Percentiles rank a stretch among this genome's conserved stretches.
These are phyloP conservation scores for Archegozetes longisetosus DNA, from an alignment of 1,140 invertebrate genomes.

Conservation along the genomic window DNA sequence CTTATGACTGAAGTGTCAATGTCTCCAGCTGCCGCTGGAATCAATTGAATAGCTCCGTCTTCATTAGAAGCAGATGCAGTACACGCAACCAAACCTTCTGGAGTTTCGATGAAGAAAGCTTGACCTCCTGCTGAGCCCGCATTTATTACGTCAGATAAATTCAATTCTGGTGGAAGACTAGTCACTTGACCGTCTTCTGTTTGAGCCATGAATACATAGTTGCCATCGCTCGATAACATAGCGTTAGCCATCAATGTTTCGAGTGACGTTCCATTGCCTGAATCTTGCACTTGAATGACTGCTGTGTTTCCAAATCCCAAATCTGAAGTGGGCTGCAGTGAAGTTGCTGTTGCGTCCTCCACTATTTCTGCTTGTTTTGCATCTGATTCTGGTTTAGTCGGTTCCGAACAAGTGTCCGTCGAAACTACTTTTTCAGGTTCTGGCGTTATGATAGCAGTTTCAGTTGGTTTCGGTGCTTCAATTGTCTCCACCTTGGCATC, in stretches of 20 bases:
- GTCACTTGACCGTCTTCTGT: not conserved
- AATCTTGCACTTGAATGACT: conserved; percentile 12
- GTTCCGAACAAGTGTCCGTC: not conserved
- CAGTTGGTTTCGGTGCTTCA: not conserved
- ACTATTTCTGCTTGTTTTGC: not conserved
- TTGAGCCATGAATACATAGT: conserved; percentile 12
- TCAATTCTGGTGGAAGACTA: conserved; percentile 2
- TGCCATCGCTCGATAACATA: not conserved
- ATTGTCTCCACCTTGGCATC: not conserved
- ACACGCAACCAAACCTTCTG: conserved; percentile 12
- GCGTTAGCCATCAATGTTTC: conserved; percentile 1
- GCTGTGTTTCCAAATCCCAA: not conserved
- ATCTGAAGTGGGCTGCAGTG: not conserved
- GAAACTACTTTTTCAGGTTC: not conserved
- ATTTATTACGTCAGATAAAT: conserved; percentile 5
- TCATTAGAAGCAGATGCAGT: not conserved
- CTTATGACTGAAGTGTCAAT: not conserved
- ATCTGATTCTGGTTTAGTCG: not conserved
- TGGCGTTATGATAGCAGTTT: not conserved
- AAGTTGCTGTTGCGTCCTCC: not conserved
- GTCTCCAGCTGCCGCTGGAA: not conserved
- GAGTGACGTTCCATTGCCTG: not conserved
- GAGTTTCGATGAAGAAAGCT: conserved; percentile 8
- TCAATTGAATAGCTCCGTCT: conserved; percentile 8
- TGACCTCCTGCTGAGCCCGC: not conserved